These are phyloP conservation scores for Neoaliturus tenellus DNA, from an alignment of 2,888 invertebrate species.

Conservation along the genomic window DNA sequence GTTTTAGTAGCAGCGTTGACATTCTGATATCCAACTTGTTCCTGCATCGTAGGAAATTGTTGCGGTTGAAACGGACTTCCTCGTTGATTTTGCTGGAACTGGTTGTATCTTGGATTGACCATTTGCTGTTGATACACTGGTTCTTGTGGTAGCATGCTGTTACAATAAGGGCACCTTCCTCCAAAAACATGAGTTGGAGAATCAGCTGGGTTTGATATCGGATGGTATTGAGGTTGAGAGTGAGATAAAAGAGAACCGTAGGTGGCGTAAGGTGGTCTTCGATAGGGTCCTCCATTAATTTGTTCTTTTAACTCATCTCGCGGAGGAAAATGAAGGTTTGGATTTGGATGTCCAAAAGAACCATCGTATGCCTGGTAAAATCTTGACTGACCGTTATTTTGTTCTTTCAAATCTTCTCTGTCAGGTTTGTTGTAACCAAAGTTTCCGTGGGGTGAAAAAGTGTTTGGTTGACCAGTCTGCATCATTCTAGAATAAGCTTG, in stretches of 20 bases:
- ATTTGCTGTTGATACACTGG: neutral
- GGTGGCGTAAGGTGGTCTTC: too few species aligned
- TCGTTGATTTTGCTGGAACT: neutral
- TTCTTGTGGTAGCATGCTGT: neutral
- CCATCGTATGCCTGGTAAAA: neutral
- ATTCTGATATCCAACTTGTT: neutral
- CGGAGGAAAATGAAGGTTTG: too few species aligned
- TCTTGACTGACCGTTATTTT: neutral
- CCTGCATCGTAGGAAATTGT: neutral
- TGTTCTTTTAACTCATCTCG: too few species aligned
- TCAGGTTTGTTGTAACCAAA: neutral
- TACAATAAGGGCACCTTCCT: neutral
- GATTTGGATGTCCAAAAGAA: neutral
- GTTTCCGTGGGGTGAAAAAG: neutral
- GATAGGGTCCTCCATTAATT: too few species aligned
- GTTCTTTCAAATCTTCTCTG: neutral
- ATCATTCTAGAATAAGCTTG: neutral
- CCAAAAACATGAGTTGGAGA: neutral
- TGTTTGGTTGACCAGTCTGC: neutral
- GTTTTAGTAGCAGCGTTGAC: neutral
- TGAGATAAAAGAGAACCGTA: too few species aligned
- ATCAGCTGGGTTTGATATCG: neutral
- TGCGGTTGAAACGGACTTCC: neutral
- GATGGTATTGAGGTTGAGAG: neutral
- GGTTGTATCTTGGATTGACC: neutral